Evolutionary conservation across 2,113 vertebrate genomes (phyloP).

Genomic region (Anoura caudifer): DNA sequence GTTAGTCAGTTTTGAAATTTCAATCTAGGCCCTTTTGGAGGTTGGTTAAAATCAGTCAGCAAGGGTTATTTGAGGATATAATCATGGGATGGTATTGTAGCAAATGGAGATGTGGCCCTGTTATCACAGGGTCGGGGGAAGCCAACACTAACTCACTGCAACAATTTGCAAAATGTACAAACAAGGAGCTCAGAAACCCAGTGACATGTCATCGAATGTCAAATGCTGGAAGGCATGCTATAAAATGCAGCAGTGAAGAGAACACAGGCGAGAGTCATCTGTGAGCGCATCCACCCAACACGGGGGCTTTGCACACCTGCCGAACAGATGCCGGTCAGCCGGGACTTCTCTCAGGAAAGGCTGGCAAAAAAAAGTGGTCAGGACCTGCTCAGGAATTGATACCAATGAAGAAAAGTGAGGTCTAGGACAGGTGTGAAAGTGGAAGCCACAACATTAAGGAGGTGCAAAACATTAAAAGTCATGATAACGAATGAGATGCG

Average conservation of each 20-base stretch:
- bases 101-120: no score
- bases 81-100: neutral
- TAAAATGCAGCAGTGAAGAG: neutral
- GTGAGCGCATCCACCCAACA: neutral
- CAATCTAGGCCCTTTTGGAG: neutral
- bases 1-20: neutral
- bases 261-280: rapidly evolving
- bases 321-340: rapidly evolving
- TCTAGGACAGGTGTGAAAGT: neutral
- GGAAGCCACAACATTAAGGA: rapidly evolving
- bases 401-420: neutral
- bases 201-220: neutral
- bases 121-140: neutral
- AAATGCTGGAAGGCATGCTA: rapidly evolving
- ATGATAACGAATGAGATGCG: conserved; percentile 37
- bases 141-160: neutral
- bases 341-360: no score
- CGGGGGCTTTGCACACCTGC: rapidly evolving
- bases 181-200: neutral
- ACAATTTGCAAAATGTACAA: neutral
- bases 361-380: neutral
- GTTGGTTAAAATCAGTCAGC: neutral
- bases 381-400: neutral
- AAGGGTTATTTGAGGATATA: neutral
- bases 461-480: neutral